A percentile compares a stretch with the other conserved stretches of the same genome.
These are phyloP conservation scores for Apodemus sylvaticus DNA, from an alignment of 2,113 vertebrate genomes.

Conservation along the genomic window DNA sequence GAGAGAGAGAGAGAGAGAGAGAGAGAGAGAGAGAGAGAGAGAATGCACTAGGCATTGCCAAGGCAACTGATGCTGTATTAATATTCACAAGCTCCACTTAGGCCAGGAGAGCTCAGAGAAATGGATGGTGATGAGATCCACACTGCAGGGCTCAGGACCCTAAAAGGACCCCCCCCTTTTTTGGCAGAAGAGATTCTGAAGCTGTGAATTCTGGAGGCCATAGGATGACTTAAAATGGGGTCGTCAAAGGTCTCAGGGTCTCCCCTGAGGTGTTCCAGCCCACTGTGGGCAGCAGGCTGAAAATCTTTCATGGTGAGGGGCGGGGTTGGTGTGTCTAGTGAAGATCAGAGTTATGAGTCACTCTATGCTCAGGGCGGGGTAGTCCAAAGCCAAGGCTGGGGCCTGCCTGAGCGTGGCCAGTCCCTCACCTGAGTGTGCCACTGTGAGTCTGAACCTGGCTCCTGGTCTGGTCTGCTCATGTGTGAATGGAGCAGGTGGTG, in stretches of 20 bases:
- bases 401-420: background rate
- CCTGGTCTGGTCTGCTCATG: background rate
- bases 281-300: background rate
- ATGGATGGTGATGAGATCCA: background rate
- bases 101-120: background rate
- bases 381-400: background rate
- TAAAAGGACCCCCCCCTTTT: background rate
- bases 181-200: background rate
- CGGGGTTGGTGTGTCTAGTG: background rate
- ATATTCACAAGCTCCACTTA: background rate
- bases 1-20: too few species aligned
- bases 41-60: accelerated
- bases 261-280: background rate
- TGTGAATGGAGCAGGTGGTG: background rate
- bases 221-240: background rate
- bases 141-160: background rate
- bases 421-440: background rate
- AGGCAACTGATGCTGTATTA: background rate
- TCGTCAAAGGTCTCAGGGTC: background rate
- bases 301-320: background rate
- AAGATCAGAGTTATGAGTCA: background rate
- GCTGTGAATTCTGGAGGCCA: background rate
- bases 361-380: background rate
- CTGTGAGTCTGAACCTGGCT: background rate
- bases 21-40: background rate